Evolutionary conservation across 2,797 vertebrate species (phyloP).

Genomic region (Pipistrellus pipistrellus): DNA sequence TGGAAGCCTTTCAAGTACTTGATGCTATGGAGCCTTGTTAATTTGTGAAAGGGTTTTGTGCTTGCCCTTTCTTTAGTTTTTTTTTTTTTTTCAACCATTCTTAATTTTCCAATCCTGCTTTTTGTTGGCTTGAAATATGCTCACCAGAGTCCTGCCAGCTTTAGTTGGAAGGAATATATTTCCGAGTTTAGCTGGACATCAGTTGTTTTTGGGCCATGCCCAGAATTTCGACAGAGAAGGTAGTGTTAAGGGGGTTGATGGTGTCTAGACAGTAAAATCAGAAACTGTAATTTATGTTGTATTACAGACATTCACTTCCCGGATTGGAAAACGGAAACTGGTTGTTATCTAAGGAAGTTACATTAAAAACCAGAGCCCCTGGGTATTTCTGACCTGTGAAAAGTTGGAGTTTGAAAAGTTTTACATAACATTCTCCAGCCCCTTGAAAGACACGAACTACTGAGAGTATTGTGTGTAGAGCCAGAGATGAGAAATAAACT

Average conservation of each 20-base stretch:
- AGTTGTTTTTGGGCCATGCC: constrained; percentile 77
- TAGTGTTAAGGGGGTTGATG: constrained; percentile 80
- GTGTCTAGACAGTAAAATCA: constrained; percentile 85
- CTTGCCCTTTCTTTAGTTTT: not conserved
- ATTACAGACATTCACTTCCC: constrained; percentile 83
- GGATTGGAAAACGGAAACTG: constrained; percentile 83
- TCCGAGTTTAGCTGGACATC: constrained; percentile 82
- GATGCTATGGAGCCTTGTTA: constrained; percentile 72
- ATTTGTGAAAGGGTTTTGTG: constrained; percentile 72
- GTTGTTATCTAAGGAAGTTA: constrained; percentile 84
- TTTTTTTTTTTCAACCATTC: constrained; percentile 39
- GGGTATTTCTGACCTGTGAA: constrained; percentile 78
- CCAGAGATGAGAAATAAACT: constrained; percentile 61
- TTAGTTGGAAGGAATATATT: constrained; percentile 82
- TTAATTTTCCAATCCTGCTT: constrained; percentile 80
- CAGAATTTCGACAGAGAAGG: constrained; percentile 84
- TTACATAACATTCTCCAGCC: constrained; percentile 63
- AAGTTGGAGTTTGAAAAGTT: constrained; percentile 71
- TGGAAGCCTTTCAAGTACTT: constrained; percentile 58
- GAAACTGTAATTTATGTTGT: constrained; percentile 84
- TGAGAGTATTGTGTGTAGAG: constrained; percentile 4
- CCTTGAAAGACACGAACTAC: constrained; percentile 67
- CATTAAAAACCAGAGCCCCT: constrained; percentile 77
- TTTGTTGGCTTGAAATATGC: constrained; percentile 78
- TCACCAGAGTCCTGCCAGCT: constrained; percentile 79